phyloP scores from a whole-genome alignment of 2,113 vertebrate species.

The Harpagus bidentatus region DNA sequence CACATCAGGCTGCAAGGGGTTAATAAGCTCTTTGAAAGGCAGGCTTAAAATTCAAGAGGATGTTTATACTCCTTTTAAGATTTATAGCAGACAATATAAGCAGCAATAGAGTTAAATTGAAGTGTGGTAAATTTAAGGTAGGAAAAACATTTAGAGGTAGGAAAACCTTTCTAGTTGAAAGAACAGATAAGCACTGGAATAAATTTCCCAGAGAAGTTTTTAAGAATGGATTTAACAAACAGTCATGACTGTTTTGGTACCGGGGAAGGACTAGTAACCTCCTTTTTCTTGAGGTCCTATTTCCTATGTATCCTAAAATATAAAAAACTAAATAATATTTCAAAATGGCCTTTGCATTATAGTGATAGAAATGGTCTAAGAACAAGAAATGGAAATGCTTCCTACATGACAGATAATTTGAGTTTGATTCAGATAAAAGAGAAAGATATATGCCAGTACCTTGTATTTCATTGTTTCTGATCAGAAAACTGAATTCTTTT shows the following conservation, averaged over 20 bases:
- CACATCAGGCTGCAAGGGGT: not conserved
- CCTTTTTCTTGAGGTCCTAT: not conserved
- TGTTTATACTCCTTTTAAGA: not conserved
- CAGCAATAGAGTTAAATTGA: not conserved
- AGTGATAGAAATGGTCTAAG: not conserved
- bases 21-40: not conserved
- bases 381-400: not conserved
- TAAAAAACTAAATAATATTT: not conserved
- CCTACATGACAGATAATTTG: not conserved
- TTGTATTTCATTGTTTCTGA: not conserved
- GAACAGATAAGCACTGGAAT: not conserved
- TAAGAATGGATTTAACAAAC: not conserved
- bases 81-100: not conserved
- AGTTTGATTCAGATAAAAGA: not conserved
- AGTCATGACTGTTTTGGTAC: not conserved
- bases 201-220: not conserved
- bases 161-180: not conserved
- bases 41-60: not conserved
- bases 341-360: not conserved
- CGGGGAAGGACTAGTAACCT: not conserved
- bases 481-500: not conserved
- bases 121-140: not conserved
- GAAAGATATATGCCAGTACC: not conserved
- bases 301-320: not conserved
- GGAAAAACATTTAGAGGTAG: not conserved